Base-by-base conservation (phyloP, 2,888 invertebrate genomes). In the Plebejus anna region DNA sequence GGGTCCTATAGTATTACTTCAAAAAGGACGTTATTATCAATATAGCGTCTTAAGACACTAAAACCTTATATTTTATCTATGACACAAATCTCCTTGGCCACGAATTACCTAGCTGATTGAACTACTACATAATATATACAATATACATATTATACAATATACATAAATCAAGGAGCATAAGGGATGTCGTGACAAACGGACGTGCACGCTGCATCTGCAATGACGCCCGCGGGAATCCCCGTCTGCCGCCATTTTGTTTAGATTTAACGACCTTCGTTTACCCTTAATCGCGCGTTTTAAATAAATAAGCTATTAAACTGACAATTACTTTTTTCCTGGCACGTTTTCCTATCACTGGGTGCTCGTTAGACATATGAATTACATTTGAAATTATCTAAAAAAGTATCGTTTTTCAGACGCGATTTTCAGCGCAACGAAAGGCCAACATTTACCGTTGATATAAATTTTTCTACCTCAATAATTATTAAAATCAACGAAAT, bases 151-250 rank as follows among this genome's bases (percentile, higher is more conserved):
- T 32, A 13, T 16, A 16, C 57, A 22, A 22, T 51, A 61, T 42
- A 42, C 59, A 70, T 72, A 57, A 71, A 76, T 76, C 76, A 76
- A 59, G 59, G 59, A 76, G n/a, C 76, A 59, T 72, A 76, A 76
- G 76, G 76, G 59, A 76, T 55, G 66, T 55, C 73, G 73, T 66
- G 75, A 75, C 76, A 72, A 76, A 76, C 76, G 57, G 71, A 36
- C 71, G 71, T 57, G 57, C 72, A 72, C 76, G 57, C 72, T 76
- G 76, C 76, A 76, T 76, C 76, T 61, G 59, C 71, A 66, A 66
- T 66, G 66, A 66, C 66, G 13, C 66, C 66, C 32, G 13, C 32
- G 66, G 66, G 66, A 66, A 11, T 4, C 13, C 32, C 66, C 7
- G 66, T 66, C 32, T 32, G 66, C 22, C 66, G 66, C 32, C 66